These are phyloP conservation scores for Corticium candelabrum DNA, from an alignment of 37 sponge, comb jelly and placozoan genomes.

Conservation along the genomic window DNA sequence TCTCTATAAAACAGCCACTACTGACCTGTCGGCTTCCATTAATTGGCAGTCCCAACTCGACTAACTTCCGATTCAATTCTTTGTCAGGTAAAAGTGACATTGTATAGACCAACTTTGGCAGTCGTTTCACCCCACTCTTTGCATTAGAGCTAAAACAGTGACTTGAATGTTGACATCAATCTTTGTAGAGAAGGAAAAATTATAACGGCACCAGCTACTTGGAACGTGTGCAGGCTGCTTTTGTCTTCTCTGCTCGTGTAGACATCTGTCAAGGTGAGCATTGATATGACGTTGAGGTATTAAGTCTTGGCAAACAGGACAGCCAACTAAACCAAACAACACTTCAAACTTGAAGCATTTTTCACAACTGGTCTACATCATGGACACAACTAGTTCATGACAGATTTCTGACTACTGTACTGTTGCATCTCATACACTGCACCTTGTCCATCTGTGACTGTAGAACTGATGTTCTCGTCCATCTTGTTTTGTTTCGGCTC, in stretches of 20 bases:
- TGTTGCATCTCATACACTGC: too few species aligned
- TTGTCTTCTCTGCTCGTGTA: neutral
- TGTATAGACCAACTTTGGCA: conserved; percentile 31
- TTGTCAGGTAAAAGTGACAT: conserved; percentile 22
- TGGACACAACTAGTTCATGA: too few species aligned
- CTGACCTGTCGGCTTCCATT: conserved; percentile 19
- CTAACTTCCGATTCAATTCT: conserved; percentile 30
- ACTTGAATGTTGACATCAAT: too few species aligned
- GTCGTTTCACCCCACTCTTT: conserved; percentile 3
- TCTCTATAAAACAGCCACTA: conserved; percentile 6
- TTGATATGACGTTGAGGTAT: neutral
- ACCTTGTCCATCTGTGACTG: too few species aligned
- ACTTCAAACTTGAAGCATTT: too few species aligned
- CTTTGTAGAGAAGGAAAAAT: too few species aligned
- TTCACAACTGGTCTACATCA: too few species aligned
- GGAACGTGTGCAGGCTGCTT: too few species aligned
- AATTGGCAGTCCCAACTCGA: conserved; percentile 25
- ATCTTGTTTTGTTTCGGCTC: too few species aligned
- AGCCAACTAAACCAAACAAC: neutral
- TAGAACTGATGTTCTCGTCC: too few species aligned
- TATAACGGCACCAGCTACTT: too few species aligned
- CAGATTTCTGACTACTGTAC: too few species aligned
- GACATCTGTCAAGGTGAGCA: neutral
- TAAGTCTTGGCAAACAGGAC: neutral
- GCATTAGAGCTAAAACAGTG: neutral